phyloP scores from a whole-genome alignment of 2,888 invertebrate species.

The Pollenia amentaria region DNA sequence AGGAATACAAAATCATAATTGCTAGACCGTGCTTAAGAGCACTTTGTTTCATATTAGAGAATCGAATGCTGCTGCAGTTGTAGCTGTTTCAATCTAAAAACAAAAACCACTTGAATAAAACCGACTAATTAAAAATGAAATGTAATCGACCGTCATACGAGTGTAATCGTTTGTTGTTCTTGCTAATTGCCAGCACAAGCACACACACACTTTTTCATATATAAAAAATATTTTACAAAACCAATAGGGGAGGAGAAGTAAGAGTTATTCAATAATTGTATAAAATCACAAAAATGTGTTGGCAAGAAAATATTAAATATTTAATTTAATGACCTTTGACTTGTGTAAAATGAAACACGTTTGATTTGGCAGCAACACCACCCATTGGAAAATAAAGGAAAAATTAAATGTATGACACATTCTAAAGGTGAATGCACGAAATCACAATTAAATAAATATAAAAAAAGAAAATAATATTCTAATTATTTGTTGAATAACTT shows the following conservation, averaged over 20 bases:
- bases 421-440: conserved; percentile 54
- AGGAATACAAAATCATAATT: conserved; percentile 58
- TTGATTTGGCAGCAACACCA: not conserved
- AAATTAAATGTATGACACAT: conserved; percentile 1
- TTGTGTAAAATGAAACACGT: conserved; percentile 17
- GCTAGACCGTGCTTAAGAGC: conserved; percentile 70
- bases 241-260: not conserved
- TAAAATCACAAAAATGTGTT: not conserved
- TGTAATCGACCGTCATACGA: conserved; percentile 71
- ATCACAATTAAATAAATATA: conserved; percentile 29
- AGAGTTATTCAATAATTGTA: not conserved
- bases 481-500: not conserved
- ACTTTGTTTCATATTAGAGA: conserved; percentile 68
- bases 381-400: not conserved
- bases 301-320: conserved; percentile 23
- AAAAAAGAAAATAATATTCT: conserved; percentile 1
- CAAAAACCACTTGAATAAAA: conserved; percentile 67
- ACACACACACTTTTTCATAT: not conserved
- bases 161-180: conserved; percentile 63
- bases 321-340: conserved; percentile 16
- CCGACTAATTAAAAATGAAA: conserved; percentile 71
- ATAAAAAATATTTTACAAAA: not conserved
- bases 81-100: conserved; percentile 40
- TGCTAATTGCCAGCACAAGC: conserved; percentile 2
- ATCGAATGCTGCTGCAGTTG: conserved; percentile 50